Conservation (phyloP, 2,113 vertebrate genomes). For the Cryptomyrus ogoouensis region DNA sequence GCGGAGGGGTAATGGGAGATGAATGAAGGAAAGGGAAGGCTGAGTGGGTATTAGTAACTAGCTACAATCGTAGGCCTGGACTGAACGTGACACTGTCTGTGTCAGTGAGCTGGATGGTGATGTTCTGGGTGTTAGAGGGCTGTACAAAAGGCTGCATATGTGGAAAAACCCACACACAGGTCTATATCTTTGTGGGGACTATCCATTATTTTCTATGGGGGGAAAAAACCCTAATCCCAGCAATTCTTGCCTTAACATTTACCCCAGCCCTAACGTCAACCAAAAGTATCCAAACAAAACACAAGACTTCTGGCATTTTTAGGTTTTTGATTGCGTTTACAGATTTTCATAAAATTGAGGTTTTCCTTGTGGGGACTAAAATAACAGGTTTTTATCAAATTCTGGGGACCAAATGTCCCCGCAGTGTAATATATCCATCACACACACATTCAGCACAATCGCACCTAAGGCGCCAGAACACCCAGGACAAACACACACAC, state of each 20-base stretch:
- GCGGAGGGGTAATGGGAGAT: neutral
- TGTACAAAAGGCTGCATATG: neutral
- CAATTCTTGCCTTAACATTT: neutral
- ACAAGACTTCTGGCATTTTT: neutral
- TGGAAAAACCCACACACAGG: neutral
- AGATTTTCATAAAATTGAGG: neutral
- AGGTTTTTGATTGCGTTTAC: neutral
- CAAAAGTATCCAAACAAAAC: neutral
- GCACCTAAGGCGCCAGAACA: neutral
- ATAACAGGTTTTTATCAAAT: neutral
- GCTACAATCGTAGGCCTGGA: neutral
- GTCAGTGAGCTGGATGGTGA: neutral
- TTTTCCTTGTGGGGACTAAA: neutral
- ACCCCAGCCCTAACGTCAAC: neutral
- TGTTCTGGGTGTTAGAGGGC: neutral
- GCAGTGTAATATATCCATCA: neutral
- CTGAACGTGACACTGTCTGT: neutral
- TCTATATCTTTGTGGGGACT: neutral
- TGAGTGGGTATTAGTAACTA: slow-evolving; percentile 4
- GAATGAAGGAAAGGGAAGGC: neutral
- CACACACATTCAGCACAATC: neutral
- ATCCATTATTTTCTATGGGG: neutral
- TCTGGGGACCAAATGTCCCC: neutral
- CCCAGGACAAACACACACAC: neutral
- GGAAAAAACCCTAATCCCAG: neutral